phyloP scores from a whole-genome alignment of 2,113 vertebrate genomes.

The Zapus hudsonius region DNA sequence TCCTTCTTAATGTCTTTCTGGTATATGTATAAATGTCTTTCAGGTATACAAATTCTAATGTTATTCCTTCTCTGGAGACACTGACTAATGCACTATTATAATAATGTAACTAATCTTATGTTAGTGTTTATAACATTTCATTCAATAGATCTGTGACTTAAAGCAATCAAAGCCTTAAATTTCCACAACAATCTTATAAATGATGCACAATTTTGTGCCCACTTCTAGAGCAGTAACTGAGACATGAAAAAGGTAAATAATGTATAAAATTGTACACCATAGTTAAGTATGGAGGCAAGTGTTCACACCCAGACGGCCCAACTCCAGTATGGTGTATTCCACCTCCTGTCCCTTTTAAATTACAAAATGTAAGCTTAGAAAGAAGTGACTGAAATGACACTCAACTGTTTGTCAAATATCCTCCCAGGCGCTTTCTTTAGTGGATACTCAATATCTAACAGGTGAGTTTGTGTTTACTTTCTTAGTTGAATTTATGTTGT shows the following conservation, averaged over 20 bases:
- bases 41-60: background rate
- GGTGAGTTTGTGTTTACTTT: slow-evolving; percentile 19
- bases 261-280: background rate
- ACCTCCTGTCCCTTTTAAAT: background rate
- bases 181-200: background rate
- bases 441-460: background rate
- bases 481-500: background rate
- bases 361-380: background rate
- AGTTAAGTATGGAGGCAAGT: background rate
- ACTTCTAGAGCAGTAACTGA: slow-evolving; percentile 6
- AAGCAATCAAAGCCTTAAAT: background rate
- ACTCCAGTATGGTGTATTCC: background rate
- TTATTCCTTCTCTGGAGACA: background rate
- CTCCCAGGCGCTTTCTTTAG: background rate
- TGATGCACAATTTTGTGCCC: background rate
- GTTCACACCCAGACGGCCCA: background rate
- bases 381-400: background rate
- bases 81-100: background rate
- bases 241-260: background rate
- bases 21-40: background rate
- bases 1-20: background rate
- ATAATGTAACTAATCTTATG: background rate
- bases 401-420: slow-evolving; percentile 1
- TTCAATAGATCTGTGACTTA: background rate
- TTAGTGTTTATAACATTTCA: background rate